A percentile compares a stretch with the other conserved stretches of the same genome.
These are phyloP conservation scores for Drosophila aff. DNA, from an alignment of 1,140 invertebrate species.

Conservation along the genomic window DNA sequence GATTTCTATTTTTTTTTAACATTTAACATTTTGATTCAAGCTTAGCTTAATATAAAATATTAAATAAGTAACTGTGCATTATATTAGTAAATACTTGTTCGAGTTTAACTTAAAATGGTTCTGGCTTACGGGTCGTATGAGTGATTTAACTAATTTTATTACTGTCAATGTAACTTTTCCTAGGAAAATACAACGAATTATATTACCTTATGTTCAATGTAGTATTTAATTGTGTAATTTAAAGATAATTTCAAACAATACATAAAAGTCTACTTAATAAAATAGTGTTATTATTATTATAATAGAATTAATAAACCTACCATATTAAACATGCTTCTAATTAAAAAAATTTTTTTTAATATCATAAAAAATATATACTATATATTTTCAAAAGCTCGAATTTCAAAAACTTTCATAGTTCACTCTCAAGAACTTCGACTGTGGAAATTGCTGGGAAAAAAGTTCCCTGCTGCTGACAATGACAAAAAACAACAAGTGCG, in stretches of 20 bases:
- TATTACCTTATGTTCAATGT: background rate
- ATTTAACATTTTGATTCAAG: background rate
- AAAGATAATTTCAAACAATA: background rate
- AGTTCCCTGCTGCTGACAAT: conserved; percentile 66
- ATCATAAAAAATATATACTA: background rate
- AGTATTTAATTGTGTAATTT: background rate
- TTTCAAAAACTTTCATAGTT: background rate
- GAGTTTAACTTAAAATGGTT: background rate
- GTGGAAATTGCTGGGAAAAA: conserved; percentile 28
- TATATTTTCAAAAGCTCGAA: background rate
- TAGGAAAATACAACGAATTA: background rate
- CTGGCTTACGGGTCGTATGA: background rate
- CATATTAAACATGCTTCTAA: background rate
- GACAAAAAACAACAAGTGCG: conserved; percentile 57
- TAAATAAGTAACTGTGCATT: too few relatives aligned
- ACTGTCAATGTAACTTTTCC: background rate
- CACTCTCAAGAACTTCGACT: background rate
- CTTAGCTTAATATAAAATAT: background rate
- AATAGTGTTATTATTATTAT: background rate
- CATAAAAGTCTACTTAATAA: background rate
- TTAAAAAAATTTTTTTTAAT: background rate
- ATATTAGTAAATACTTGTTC: background rate
- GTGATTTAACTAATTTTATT: background rate
- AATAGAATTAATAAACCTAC: background rate
- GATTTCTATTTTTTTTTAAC: background rate